Evolutionary conservation across 1,140 invertebrate genomes (phyloP), one percentile per base, ranked within the genome.

Genomic region (Rhyzopertha dominica): DNA sequence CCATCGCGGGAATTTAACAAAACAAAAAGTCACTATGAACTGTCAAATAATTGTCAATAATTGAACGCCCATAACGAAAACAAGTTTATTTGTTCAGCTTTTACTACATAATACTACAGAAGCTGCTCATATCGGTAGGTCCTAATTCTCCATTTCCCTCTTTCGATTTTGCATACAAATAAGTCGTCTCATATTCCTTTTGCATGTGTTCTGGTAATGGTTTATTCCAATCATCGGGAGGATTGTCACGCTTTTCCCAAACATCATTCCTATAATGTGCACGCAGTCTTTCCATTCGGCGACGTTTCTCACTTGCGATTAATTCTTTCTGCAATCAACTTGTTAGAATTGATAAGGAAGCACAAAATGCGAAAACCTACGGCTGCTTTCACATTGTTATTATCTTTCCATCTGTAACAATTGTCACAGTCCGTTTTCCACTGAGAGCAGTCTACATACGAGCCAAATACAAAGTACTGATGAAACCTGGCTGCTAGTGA

Each of bases 381-480:
- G 34, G 74, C 79, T 50, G 82, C 78, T 59, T 75, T 72, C 3
- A 73, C 39, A 68, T 89, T 77, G 43, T 77, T 70, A 1, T 74
- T 68, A 19, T 78, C 65, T 28, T 72, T 63, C 77, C 80, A 93
- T 54, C 77, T 72, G 37, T 73, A 64, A 64, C 89, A 93, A 59
- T 87, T 86, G 5, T 79, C 56, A 54, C 77, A 82, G 67, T 91
- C 87, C 29, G 61, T 74, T 59, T 86, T 78, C 88, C 87, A 93
- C 49, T 84, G 78, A 2, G 66, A 67, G 59, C 90, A 94, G 59
- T 92, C 81, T 19, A 75, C 26, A 2, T 64, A 63, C 58, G 87
- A 66, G 3, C 90, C 90, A 68, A 72, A 72, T 30, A 90, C 76
- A 62, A 90, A 95, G 60, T 90, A 85, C 65, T 94, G 90, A 64